Evolutionary conservation across 2,888 invertebrate species (phyloP).

Genomic region (Dolomedes plantarius): DNA sequence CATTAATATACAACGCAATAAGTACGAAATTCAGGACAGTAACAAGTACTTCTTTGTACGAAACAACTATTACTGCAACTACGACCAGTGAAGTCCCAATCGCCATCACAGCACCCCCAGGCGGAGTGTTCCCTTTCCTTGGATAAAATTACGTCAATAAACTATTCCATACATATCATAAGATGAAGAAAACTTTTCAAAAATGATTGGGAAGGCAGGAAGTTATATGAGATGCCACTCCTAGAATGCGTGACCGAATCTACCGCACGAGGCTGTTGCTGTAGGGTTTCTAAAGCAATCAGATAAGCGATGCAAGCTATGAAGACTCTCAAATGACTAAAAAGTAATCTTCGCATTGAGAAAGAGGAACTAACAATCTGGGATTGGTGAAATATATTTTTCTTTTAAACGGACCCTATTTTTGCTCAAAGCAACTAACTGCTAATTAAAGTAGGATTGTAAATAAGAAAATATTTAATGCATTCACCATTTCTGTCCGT

Average conservation of each 20-base stretch:
- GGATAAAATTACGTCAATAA: conserved; percentile 20
- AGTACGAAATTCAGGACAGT: conserved; percentile 74
- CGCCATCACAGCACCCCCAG: conserved; percentile 60
- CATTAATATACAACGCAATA: conserved; percentile 74
- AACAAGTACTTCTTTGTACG: conserved; percentile 73
- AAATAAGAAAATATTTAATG: conserved; percentile 42
- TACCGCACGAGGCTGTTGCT: no score
- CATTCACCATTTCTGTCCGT: neutral
- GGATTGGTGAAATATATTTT: neutral
- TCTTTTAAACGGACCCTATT: neutral
- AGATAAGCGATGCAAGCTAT: no score
- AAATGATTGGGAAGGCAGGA: no score
- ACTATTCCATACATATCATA: conserved; percentile 13
- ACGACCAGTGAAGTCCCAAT: conserved; percentile 64
- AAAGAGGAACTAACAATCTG: neutral
- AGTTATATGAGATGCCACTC: no score
- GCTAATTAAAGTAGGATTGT: conserved; percentile 50
- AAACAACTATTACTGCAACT: conserved; percentile 73
- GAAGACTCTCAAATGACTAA: neutral
- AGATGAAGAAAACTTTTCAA: neutral
- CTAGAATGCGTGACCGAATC: no score
- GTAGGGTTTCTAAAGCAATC: no score
- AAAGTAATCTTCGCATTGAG: neutral
- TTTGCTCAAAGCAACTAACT: conserved; percentile 46
- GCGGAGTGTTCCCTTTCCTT: conserved; percentile 64